Base-by-base conservation (phyloP, 2,888 invertebrate genomes). In the Euzetes globulus region DNA sequence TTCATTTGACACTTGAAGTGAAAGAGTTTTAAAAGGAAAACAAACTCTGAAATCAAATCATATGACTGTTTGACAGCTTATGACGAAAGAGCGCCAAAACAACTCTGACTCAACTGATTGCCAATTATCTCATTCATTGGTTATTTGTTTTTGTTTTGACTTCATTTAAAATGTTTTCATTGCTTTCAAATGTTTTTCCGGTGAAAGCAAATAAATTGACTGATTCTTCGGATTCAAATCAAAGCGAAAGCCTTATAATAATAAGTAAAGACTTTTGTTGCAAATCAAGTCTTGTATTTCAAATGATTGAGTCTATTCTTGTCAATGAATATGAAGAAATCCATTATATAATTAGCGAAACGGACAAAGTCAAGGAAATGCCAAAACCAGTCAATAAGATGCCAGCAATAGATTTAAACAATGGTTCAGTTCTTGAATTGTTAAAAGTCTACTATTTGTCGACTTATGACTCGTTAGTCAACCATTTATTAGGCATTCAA, bases 391-490 rank as follows among this genome's bases (percentile, higher is more conserved):
- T 70, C 47, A 25, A 27, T 25, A 13, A 27, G 5, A 70, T 70
- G 70, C 70, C 70, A n/a, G 6, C 25, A 11, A 27, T 45, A 13
- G 47, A 27, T 45, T 11, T 45, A 1, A 70, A 11, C 17, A 70
- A 70, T 22, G 70, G 70, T 27, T 45, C 41, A 41, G 41, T 25
- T 45, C 70, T 70, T 25, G 19, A 47, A 4, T 41, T 70, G 25
- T 22, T 70, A 3, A 45, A 47, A 15, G 7, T 70, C 7, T 45
- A 27, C 9, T 45, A 70, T 45, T 27, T 70, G 19, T 1, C 17
- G 19, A 70, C 25, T 70, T 70, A 70, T 41, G 70, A 70, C 70
- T n/a, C 41, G 4, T 22, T 70, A 6, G 45, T 70, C 1, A 70
- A 70, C 17, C 45, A 70, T n/a, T 70, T 70, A 13, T 27, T 47